Conservation (phyloP, 2,797 vertebrate genomes). For the Sebastolobus altivelis region DNA sequence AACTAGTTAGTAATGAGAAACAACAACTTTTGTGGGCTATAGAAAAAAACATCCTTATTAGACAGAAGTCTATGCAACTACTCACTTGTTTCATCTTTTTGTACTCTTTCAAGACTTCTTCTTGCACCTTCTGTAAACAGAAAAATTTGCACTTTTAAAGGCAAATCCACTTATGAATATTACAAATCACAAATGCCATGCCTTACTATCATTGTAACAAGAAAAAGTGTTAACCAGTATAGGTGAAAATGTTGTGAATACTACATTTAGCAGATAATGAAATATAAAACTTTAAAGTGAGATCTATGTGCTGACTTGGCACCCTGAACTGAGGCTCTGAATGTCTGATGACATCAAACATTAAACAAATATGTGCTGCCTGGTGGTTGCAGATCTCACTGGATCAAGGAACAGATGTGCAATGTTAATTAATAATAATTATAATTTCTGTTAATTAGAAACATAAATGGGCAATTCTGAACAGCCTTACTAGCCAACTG, state of each 20-base stretch:
- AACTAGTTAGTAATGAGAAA: neutral
- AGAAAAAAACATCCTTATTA: neutral
- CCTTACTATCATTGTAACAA: neutral
- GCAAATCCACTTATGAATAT: neutral
- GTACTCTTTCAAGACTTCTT: slow-evolving; percentile 92
- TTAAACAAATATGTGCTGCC: neutral
- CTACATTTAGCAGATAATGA: neutral
- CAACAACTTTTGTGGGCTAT: neutral
- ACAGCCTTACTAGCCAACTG: neutral
- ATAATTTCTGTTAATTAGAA: neutral
- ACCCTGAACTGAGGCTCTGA: neutral
- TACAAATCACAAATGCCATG: neutral
- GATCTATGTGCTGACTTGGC: neutral
- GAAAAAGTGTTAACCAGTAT: neutral
- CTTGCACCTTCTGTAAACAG: slow-evolving; percentile 86
- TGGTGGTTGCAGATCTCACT: neutral
- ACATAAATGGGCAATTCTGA: neutral
- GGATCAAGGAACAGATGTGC: neutral
- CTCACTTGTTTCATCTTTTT: slow-evolving; percentile 91
- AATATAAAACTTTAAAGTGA: neutral
- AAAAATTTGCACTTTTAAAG: slow-evolving; percentile 4
- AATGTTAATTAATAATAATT: neutral
- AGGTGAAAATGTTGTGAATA: neutral
- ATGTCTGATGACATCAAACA: neutral
- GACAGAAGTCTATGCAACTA: neutral